Evolutionary conservation across 2,113 vertebrate genomes (phyloP).

Genomic region (Lampris megalopsis): DNA sequence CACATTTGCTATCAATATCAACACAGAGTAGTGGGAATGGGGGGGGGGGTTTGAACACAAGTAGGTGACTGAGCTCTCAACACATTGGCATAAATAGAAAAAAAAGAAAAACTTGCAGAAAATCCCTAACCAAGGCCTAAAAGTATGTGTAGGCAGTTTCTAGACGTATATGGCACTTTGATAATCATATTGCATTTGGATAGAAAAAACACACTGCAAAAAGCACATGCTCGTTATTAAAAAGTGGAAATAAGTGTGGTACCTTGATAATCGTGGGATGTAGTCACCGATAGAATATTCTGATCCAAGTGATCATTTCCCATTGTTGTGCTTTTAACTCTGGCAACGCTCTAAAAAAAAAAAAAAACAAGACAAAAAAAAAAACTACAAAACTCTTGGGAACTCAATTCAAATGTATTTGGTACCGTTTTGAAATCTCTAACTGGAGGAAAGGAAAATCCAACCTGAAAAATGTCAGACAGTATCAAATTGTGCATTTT

Average conservation of each 20-base stretch:
- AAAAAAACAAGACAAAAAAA: constrained; percentile 27
- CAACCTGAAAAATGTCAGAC: constrained; percentile 57
- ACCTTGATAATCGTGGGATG: constrained; percentile 66
- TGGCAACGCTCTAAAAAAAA: neutral
- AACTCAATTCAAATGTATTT: constrained; percentile 64
- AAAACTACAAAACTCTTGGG: constrained; percentile 59
- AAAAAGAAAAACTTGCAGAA: constrained; percentile 74
- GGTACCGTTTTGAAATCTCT: constrained; percentile 63
- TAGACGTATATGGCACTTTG: constrained; percentile 82
- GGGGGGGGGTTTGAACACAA: constrained; percentile 34
- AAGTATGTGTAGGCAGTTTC: constrained; percentile 83
- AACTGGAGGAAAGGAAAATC: constrained; percentile 39
- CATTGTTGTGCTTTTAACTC: constrained; percentile 70
- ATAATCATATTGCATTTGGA: constrained; percentile 81
- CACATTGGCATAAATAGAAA: constrained; percentile 74
- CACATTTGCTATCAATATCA: constrained; percentile 72
- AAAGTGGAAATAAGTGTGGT: constrained; percentile 71
- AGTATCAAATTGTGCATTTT: constrained; percentile 72
- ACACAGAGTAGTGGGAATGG: constrained; percentile 51
- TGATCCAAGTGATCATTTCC: constrained; percentile 69
- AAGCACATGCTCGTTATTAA: constrained; percentile 79
- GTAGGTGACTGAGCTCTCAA: constrained; percentile 71
- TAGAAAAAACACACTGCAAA: constrained; percentile 79
- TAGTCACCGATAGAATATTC: constrained; percentile 65
- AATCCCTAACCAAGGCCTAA: constrained; percentile 82